These are phyloP conservation scores for Drosophila parthenogenetica DNA, from an alignment of 2,888 invertebrate genomes.

Conservation along the genomic window DNA sequence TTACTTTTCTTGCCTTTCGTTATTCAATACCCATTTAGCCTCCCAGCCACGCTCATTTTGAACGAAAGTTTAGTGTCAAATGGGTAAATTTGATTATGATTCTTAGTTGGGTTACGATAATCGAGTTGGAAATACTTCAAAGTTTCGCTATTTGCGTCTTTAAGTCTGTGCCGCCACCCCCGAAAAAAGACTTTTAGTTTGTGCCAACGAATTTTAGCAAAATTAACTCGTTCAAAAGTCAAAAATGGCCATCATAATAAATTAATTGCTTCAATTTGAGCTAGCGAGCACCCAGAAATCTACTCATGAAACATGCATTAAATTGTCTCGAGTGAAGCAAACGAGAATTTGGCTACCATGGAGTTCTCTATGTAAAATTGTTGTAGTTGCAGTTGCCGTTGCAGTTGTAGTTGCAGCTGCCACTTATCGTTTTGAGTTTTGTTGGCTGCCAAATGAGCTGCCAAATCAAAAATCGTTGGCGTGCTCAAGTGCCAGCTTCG, in stretches of 20 bases:
- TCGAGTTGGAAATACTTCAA: constrained; percentile 79
- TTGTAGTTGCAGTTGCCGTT: background rate
- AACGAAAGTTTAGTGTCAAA: constrained; percentile 76
- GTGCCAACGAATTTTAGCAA: constrained; percentile 13
- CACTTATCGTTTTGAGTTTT: constrained; percentile 30
- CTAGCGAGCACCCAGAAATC: constrained; percentile 7
- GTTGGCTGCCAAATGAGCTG: constrained; percentile 63
- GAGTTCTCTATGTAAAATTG: background rate
- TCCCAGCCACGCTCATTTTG: constrained; percentile 16
- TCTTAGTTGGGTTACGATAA: constrained; percentile 77
- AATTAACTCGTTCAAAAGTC: constrained; percentile 33
- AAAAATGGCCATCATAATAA: constrained; percentile 19
- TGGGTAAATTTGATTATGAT: constrained; percentile 76
- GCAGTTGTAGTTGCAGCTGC: constrained; percentile 15
- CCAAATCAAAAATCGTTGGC: constrained; percentile 65
- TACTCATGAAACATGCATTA: constrained; percentile 66
- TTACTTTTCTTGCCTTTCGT: background rate
- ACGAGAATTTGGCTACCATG: background rate
- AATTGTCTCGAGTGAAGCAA: constrained; percentile 39
- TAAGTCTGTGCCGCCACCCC: constrained; percentile 12
- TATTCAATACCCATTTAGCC: background rate
- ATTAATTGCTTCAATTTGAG: constrained; percentile 16
- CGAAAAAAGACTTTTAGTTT: constrained; percentile 34
- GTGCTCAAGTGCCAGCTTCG: constrained; percentile 50
- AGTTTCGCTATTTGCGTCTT: constrained; percentile 49